Conservation (phyloP, 2,888 invertebrate species). For the Morinoia aosen region DNA sequence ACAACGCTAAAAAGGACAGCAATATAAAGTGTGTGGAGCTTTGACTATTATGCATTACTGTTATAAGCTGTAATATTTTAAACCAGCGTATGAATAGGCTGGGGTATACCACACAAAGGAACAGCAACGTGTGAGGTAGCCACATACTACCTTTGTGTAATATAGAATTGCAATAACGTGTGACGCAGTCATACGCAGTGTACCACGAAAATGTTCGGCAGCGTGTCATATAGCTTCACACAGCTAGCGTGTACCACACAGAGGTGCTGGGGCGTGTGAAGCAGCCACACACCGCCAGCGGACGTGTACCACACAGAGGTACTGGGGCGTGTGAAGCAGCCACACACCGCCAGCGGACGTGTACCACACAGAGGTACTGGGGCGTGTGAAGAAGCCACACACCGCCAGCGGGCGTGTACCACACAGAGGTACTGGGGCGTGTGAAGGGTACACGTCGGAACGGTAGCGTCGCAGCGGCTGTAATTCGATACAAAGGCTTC, state of each 20-base stretch:
- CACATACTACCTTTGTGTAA: too few relatives aligned
- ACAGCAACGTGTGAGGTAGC: too few relatives aligned
- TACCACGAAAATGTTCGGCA: background rate
- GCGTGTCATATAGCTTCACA: background rate
- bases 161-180: background rate
- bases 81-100: background rate
- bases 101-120: too few relatives aligned
- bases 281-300: background rate
- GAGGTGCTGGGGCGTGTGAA: background rate
- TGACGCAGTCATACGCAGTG: background rate
- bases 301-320: background rate
- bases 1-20: too few relatives aligned
- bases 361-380: background rate
- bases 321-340: background rate
- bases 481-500: slow-evolving; percentile 22
- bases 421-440: background rate
- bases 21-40: too few relatives aligned
- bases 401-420: background rate
- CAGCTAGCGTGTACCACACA: background rate
- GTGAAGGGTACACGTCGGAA: background rate
- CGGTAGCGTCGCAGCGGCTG: background rate
- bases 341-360: background rate
- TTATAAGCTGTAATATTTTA: too few relatives aligned
- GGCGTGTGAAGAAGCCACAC: too few relatives aligned
- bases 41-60: too few relatives aligned